A percentile compares a stretch with the other conserved stretches of the same genome.
These are phyloP conservation scores for Turnix velox DNA, from an alignment of 2,113 vertebrate species.

Conservation along the genomic window DNA sequence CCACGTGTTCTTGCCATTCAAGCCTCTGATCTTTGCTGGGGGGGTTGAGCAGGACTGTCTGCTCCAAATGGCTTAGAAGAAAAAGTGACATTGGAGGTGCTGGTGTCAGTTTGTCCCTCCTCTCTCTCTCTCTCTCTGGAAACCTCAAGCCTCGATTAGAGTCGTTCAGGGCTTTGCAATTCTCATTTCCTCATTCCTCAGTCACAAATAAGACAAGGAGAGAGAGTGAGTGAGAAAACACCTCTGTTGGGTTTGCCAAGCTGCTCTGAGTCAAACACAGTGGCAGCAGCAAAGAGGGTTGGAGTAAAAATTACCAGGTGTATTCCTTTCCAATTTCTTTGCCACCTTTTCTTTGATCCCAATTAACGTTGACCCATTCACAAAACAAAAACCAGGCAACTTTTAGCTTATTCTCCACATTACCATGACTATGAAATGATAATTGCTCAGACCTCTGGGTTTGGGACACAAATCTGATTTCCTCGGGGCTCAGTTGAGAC, in stretches of 20 bases:
- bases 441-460: background rate
- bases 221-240: background rate
- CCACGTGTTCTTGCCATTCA: background rate
- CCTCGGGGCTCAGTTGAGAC: background rate
- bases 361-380: background rate
- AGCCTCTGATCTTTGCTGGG: background rate
- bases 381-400: background rate
- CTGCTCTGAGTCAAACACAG: background rate
- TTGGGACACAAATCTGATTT: background rate
- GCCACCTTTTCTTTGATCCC: background rate
- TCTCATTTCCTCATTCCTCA: background rate
- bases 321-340: background rate
- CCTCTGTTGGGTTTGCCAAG: background rate
- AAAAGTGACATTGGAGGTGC: background rate
- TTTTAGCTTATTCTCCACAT: background rate
- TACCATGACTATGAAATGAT: background rate
- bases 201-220: background rate
- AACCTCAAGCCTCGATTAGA: background rate
- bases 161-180: background rate
- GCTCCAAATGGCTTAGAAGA: background rate
- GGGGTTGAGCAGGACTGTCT: conserved; percentile 4
- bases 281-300: background rate
- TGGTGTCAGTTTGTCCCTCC: conserved; percentile 8
- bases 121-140: background rate
- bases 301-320: background rate